Evolutionary conservation across 1,140 invertebrate genomes (phyloP).

Genomic region (Drosophila micromelanica): DNA sequence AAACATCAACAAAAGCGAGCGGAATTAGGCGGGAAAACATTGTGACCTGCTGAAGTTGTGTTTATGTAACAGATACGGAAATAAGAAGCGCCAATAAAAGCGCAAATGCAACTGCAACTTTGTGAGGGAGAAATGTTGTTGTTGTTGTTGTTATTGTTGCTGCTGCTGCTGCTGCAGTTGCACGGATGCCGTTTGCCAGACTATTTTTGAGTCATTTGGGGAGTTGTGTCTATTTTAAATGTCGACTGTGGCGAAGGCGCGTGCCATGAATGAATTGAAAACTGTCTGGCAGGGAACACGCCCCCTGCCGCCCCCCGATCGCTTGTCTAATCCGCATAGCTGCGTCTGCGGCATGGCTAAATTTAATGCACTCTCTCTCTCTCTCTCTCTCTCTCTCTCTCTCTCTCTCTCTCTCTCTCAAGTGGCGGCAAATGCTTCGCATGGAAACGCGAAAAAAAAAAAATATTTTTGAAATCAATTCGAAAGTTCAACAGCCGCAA

Average conservation of each 20-base stretch:
- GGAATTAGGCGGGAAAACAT: too few species aligned
- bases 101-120: not conserved
- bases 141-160: too few species aligned
- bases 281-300: slow-evolving; percentile 4
- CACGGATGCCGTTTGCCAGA: not conserved
- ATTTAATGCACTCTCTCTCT: slow-evolving; percentile 68
- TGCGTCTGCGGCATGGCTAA: slow-evolving; percentile 42
- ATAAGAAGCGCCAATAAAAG: not conserved
- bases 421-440: too few species aligned
- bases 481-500: slow-evolving; percentile 71
- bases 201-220: slow-evolving; percentile 19
- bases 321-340: slow-evolving; percentile 28
- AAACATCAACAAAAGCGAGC: too few species aligned
- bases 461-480: slow-evolving; percentile 53
- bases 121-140: too few species aligned
- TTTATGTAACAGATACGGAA: not conserved
- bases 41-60: not conserved
- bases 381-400: too few species aligned
- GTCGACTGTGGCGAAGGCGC: slow-evolving; percentile 39
- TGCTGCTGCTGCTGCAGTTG: not conserved
- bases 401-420: too few species aligned
- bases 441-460: slow-evolving; percentile 44
- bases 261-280: slow-evolving; percentile 61
- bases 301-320: slow-evolving; percentile 8
- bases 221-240: slow-evolving; percentile 64